phyloP scores from a whole-genome alignment of 1,140 invertebrate genomes.

The Elysia chlorotica region DNA sequence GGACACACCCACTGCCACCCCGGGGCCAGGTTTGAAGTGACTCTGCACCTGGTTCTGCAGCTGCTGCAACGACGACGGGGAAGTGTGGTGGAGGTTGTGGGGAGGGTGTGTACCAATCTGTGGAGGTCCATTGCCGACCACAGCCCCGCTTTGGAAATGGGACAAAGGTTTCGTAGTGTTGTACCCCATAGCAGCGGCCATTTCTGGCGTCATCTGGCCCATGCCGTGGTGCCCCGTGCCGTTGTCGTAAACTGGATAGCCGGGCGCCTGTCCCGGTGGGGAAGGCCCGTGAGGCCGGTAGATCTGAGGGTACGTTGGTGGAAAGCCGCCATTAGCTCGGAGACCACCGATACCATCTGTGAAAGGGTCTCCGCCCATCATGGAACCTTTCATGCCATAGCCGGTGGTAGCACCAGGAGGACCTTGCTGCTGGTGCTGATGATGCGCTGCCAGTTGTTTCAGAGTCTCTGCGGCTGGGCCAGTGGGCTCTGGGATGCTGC shows the following conservation, averaged over 20 bases:
- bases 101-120: no score
- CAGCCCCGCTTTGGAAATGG: constrained; percentile 42
- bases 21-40: constrained; percentile 46
- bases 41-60: constrained; percentile 59
- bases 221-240: constrained; percentile 17
- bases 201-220: constrained; percentile 23
- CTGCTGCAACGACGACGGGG: constrained; percentile 56
- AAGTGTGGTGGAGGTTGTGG: constrained; percentile 17
- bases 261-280: constrained; percentile 21
- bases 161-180: constrained; percentile 54
- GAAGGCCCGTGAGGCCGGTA: constrained; percentile 13
- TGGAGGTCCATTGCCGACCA: no score
- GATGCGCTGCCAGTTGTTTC: constrained; percentile 95
- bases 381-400: no score
- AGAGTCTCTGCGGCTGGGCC: constrained; percentile 90
- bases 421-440: constrained; percentile 80
- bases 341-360: constrained; percentile 10
- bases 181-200: constrained; percentile 36
- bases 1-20: constrained; percentile 48
- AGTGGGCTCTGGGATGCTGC: constrained; percentile 30
- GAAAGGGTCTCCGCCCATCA: constrained; percentile 50
- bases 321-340: constrained; percentile 16
- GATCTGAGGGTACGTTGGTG: constrained; percentile 25
- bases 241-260: no score
- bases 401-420: no score